Percentiles rank a stretch among this genome's conserved stretches.
phyloP scores from a whole-genome alignment of 2,113 vertebrate species.

The Channa argus region DNA sequence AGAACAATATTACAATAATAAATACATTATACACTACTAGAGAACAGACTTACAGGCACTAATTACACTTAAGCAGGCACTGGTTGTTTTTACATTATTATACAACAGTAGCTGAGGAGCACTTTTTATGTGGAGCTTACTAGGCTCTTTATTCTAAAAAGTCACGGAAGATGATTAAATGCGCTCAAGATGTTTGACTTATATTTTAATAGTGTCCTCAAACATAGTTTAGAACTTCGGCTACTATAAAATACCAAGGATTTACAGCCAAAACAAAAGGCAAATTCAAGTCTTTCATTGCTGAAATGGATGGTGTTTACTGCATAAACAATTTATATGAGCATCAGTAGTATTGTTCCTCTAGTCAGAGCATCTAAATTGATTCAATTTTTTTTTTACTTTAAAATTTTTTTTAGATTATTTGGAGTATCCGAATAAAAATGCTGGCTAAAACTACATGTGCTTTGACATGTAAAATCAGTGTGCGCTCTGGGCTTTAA shows the following conservation, averaged over 20 bases:
- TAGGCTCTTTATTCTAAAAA: background rate
- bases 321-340: conserved; percentile 7
- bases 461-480: conserved; percentile 6
- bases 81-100: conserved; percentile 52
- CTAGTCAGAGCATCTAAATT: conserved; percentile 3
- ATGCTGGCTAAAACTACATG: conserved; percentile 2
- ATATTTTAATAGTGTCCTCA: conserved; percentile 8
- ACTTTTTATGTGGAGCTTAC: background rate
- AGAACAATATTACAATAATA: conserved; percentile 62
- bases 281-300: conserved; percentile 34
- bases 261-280: background rate
- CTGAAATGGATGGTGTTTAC: background rate
- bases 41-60: conserved; percentile 65
- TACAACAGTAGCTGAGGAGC: conserved; percentile 41
- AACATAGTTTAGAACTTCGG: background rate
- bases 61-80: conserved; percentile 61
- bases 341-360: conserved; percentile 9
- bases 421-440: conserved; percentile 16
- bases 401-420: conserved; percentile 9
- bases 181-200: background rate
- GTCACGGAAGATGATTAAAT: background rate
- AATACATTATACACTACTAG: conserved; percentile 63
- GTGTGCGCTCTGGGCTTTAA: background rate
- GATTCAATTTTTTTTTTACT: background rate
- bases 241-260: conserved; percentile 1